A percentile compares a stretch with the other conserved stretches of the same genome.
phyloP scores from a whole-genome alignment of 37 sponge, comb jelly and placozoan genomes.

The Tethya wilhelma region DNA sequence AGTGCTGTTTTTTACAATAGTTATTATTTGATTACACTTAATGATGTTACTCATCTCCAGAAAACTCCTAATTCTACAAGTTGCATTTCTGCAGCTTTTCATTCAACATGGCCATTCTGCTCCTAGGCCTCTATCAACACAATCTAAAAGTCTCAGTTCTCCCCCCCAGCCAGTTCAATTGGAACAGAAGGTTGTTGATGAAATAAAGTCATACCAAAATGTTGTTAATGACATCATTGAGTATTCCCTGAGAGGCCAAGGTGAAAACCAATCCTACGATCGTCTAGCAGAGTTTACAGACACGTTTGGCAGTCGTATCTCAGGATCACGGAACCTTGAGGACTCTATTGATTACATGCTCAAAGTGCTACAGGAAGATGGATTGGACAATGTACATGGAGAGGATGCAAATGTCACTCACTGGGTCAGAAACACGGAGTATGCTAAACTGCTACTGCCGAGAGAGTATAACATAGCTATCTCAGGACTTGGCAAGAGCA shows the following conservation, averaged over 20 bases:
- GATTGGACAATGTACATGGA: conserved; percentile 74
- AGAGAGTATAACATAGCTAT: conserved; percentile 47
- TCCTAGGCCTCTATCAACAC: no score
- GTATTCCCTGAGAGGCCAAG: conserved; percentile 48
- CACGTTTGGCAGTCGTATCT: conserved; percentile 52
- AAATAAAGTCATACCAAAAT: conserved; percentile 36
- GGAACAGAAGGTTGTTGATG: conserved; percentile 19
- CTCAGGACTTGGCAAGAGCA: conserved; percentile 39
- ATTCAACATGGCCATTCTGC: no score
- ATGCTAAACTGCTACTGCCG: conserved; percentile 49
- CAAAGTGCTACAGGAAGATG: conserved; percentile 33
- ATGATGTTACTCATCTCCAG: no score
- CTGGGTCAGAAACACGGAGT: conserved; percentile 69
- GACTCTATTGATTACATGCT: conserved; percentile 75
- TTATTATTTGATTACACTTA: no score
- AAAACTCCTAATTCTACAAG: no score
- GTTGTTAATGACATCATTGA: conserved; percentile 50
- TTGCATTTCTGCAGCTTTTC: no score
- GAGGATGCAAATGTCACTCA: conserved; percentile 64
- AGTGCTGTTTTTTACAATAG: no score
- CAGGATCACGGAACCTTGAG: conserved; percentile 67
- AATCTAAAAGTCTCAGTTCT: no score
- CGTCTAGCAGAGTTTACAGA: conserved; percentile 65
- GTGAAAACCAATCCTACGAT: conserved; percentile 64
- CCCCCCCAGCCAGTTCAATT: no score